These are phyloP conservation scores for Orbicella faveolata DNA, from an alignment of 64 coral and sea anemone genomes.

Conservation along the genomic window DNA sequence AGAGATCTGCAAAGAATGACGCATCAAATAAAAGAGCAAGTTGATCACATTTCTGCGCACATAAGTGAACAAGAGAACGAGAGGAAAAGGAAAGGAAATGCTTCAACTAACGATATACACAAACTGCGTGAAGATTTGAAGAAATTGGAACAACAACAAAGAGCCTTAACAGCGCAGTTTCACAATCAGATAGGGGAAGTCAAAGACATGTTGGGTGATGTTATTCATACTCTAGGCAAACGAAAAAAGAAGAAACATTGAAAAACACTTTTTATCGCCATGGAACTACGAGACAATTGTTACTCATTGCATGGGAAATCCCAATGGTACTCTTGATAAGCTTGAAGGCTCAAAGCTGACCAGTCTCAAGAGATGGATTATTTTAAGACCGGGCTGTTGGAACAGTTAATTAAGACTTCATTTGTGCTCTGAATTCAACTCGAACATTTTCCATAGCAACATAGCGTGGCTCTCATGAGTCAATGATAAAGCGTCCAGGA, in stretches of 20 bases:
- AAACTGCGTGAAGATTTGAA: conserved; percentile 57
- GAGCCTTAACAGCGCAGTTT: conserved; percentile 62
- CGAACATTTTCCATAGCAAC: too few relatives aligned
- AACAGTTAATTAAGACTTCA: too few relatives aligned
- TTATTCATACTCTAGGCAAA: conserved; percentile 37
- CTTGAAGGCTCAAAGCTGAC: too few relatives aligned
- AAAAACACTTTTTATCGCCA: background rate
- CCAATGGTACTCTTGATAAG: too few relatives aligned
- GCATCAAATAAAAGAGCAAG: conserved; percentile 87
- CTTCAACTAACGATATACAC: conserved; percentile 22
- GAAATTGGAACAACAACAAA: conserved; percentile 73
- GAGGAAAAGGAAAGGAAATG: conserved; percentile 17
- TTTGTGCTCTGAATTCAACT: too few relatives aligned
- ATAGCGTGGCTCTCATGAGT: too few relatives aligned
- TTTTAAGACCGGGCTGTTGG: too few relatives aligned
- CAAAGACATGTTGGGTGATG: conserved; percentile 54
- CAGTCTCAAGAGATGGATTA: too few relatives aligned
- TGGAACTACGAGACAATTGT: too few relatives aligned
- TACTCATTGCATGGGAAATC: too few relatives aligned
- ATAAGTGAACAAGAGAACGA: conserved; percentile 47
- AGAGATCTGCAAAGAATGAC: conserved; percentile 89
- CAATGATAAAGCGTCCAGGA: too few relatives aligned
- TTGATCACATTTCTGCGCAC: conserved; percentile 61
- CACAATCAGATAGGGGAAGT: conserved; percentile 80
- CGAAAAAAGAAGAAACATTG: conserved; percentile 22